Evolutionary conservation across 2,888 invertebrate species (phyloP).

Genomic region (Podabrus alpinus): DNA sequence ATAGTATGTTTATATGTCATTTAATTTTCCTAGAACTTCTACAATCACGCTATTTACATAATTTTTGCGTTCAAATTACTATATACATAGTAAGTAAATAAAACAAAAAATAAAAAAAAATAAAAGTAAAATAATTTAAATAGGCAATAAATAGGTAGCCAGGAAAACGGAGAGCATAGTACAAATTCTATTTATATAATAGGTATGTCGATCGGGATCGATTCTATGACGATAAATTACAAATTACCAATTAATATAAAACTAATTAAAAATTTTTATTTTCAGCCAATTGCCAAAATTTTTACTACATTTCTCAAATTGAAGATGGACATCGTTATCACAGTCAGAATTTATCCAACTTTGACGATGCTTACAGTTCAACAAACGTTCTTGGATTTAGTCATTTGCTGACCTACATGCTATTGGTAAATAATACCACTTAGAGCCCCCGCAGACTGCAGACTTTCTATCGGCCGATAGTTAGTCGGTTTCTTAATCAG

Average conservation of each 20-base stretch:
- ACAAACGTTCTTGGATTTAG: neutral
- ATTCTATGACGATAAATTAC: too few species aligned
- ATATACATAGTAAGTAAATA: too few species aligned
- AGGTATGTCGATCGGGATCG: too few species aligned
- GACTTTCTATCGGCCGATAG: too few species aligned
- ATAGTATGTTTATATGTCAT: neutral
- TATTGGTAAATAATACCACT: neutral
- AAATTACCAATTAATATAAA: too few species aligned
- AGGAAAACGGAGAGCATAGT: too few species aligned
- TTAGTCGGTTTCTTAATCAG: too few species aligned
- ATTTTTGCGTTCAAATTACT: neutral
- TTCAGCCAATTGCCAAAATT: constrained; percentile 3
- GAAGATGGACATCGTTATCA: constrained; percentile 7
- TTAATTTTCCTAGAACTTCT: neutral
- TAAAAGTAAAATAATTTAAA: too few species aligned
- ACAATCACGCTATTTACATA: neutral
- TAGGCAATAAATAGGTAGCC: too few species aligned
- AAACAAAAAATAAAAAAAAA: too few species aligned
- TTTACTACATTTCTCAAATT: constrained; percentile 7
- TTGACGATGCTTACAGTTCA: neutral
- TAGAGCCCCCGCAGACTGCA: too few species aligned
- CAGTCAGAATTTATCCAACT: neutral
- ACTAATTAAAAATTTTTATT: neutral
- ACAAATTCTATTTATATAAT: too few species aligned
- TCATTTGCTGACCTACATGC: neutral